Conservation (phyloP, 2,797 vertebrate species). For the Dermochelys coriacea region DNA sequence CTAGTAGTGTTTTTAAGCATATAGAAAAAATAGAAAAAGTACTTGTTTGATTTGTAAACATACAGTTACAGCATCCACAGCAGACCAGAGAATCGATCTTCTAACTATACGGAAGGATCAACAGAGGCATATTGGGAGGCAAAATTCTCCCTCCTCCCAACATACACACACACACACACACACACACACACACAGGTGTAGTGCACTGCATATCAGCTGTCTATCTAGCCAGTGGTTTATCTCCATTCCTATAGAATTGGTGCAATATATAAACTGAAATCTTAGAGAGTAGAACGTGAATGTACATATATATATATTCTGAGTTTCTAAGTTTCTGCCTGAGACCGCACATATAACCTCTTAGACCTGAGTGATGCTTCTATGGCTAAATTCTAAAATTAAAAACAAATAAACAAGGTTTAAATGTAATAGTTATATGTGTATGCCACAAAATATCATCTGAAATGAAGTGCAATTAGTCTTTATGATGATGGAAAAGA, state of each 20-base stretch:
- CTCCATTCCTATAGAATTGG: not conserved
- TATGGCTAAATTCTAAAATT: not conserved
- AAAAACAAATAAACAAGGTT: not conserved
- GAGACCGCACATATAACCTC: not conserved
- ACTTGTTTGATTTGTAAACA: not conserved
- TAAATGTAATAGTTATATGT: not conserved
- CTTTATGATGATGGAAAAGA: conserved; percentile 14
- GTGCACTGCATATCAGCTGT: not conserved
- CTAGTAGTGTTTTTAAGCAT: not conserved
- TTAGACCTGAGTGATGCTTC: not conserved
- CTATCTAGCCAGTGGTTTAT: not conserved
- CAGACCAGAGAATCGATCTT: not conserved
- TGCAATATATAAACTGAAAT: not conserved
- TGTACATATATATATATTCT: not conserved
- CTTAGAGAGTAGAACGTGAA: not conserved
- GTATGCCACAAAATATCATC: not conserved
- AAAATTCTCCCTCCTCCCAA: not conserved
- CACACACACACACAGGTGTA: not conserved
- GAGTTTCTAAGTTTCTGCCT: not conserved
- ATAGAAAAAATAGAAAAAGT: not conserved
- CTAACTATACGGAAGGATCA: not conserved
- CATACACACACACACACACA: no score
- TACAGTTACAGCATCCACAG: not conserved
- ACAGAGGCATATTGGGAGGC: not conserved
- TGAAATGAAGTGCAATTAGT: not conserved